These are phyloP conservation scores for Decapterus maruadsi DNA, from an alignment of 2,797 vertebrate genomes.

Conservation along the genomic window DNA sequence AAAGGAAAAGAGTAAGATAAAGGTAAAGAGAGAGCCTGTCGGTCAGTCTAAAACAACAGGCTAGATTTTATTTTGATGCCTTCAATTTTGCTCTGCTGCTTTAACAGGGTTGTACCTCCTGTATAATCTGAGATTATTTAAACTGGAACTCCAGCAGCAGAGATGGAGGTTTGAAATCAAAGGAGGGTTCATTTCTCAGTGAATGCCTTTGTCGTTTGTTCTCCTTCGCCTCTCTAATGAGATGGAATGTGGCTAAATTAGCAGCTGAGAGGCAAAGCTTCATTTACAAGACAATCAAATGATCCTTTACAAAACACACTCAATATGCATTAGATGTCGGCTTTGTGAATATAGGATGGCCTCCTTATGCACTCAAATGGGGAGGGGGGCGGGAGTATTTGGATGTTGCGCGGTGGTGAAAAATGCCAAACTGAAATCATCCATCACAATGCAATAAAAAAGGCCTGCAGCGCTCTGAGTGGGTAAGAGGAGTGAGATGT, in stretches of 20 bases:
- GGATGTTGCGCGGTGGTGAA: constrained; percentile 73
- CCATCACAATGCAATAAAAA: constrained; percentile 85
- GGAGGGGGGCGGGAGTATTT: constrained; percentile 66
- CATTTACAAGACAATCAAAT: constrained; percentile 84
- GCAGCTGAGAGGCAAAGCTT: constrained; percentile 80
- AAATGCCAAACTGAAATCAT: constrained; percentile 84
- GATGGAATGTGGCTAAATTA: constrained; percentile 81
- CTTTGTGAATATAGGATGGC: constrained; percentile 79
- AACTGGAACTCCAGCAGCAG: constrained; percentile 25
- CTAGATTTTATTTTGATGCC: constrained; percentile 5
- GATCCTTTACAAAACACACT: constrained; percentile 85
- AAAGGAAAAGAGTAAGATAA: constrained; percentile 26
- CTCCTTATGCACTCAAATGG: constrained; percentile 75
- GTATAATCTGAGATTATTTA: constrained; percentile 47
- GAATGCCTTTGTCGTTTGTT: constrained; percentile 64
- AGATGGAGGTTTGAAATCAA: constrained; percentile 41
- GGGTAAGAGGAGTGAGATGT: constrained; percentile 84
- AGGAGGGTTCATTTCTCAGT: constrained; percentile 65
- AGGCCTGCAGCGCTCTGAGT: constrained; percentile 85
- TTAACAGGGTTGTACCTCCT: constrained; percentile 1
- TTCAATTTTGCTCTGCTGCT: constrained; percentile 16
- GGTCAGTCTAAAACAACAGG: constrained; percentile 4
- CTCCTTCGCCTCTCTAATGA: constrained; percentile 75
- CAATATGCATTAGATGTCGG: constrained; percentile 82
- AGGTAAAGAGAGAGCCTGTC: constrained; percentile 29